Percentiles rank a stretch among this genome's conserved stretches.
Conservation (phyloP, 1,140 invertebrate genomes). For the Drosophila teissieri region DNA sequence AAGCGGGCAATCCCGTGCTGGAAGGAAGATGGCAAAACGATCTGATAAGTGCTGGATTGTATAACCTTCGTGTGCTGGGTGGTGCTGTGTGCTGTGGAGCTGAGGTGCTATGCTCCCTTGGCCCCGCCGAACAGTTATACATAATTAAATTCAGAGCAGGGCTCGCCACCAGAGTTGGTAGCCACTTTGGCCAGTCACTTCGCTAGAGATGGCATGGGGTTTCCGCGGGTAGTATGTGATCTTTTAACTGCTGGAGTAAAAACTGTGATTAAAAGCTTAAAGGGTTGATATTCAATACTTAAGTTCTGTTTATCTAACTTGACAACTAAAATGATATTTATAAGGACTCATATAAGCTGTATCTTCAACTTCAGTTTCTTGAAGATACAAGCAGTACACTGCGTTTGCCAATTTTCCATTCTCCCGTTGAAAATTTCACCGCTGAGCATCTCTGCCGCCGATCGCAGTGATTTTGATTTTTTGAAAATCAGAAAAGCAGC, state of each 20-base stretch:
- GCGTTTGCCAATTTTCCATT: background rate
- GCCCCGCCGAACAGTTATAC: constrained; percentile 42
- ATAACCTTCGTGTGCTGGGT: constrained; percentile 70
- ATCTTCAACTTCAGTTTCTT: background rate
- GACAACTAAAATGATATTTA: background rate
- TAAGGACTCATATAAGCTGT: background rate
- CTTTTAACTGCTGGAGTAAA: background rate
- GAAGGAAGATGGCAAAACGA: constrained; percentile 75
- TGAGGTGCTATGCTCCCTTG: constrained; percentile 10
- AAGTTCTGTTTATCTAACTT: too few species aligned
- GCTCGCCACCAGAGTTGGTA: constrained; percentile 25
- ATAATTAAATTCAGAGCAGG: constrained; percentile 48
- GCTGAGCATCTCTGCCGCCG: constrained; percentile 53
- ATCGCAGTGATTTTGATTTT: constrained; percentile 29
- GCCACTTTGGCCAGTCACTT: constrained; percentile 33
- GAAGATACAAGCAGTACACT: background rate
- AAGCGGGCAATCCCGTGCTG: background rate
- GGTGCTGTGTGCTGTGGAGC: background rate
- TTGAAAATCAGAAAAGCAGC: constrained; percentile 47
- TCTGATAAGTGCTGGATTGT: constrained; percentile 81
- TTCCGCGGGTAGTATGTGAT: constrained; percentile 3
- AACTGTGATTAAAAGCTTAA: background rate
- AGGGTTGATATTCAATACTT: too few species aligned
- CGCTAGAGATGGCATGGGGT: constrained; percentile 2
- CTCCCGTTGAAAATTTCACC: background rate